A percentile compares a stretch with the other conserved stretches of the same genome.
These are phyloP conservation scores for Eurytoma californica DNA, from an alignment of 2,888 invertebrate genomes.

Conservation along the genomic window DNA sequence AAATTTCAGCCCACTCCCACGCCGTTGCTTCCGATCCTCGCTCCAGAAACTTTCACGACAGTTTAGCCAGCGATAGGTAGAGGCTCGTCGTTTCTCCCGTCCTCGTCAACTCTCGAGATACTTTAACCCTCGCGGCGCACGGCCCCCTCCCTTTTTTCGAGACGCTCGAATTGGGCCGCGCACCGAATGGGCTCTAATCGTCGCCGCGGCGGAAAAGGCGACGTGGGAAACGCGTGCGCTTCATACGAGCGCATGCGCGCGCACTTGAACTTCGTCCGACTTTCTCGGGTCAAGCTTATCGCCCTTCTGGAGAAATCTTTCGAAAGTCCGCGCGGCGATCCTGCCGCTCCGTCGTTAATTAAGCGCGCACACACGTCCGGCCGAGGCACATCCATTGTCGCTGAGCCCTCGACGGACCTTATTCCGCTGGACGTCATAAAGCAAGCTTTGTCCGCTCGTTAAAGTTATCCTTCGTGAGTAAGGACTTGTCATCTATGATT, in stretches of 20 bases:
- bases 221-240: slow-evolving; percentile 38
- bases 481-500: too few species aligned
- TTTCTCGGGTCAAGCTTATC: slow-evolving; percentile 32
- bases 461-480: too few species aligned
- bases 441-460: too few species aligned
- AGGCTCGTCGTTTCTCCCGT: background rate
- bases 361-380: background rate
- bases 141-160: background rate
- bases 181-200: background rate
- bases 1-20: background rate
- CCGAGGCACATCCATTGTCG: slow-evolving; percentile 7
- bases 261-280: slow-evolving; percentile 39
- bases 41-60: background rate
- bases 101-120: background rate
- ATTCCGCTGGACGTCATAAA: background rate
- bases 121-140: background rate
- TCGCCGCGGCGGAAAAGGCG: slow-evolving; percentile 6
- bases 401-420: background rate
- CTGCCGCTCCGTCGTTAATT: slow-evolving; percentile 10
- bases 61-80: background rate
- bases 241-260: background rate
- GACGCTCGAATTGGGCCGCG: slow-evolving; percentile 1
- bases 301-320: slow-evolving; percentile 43
- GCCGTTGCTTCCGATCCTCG: background rate
- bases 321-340: slow-evolving; percentile 26